A percentile compares a stretch with the other conserved stretches of the same genome.
phyloP scores from a whole-genome alignment of 2,797 vertebrate genomes.

The Xenops minutus region DNA sequence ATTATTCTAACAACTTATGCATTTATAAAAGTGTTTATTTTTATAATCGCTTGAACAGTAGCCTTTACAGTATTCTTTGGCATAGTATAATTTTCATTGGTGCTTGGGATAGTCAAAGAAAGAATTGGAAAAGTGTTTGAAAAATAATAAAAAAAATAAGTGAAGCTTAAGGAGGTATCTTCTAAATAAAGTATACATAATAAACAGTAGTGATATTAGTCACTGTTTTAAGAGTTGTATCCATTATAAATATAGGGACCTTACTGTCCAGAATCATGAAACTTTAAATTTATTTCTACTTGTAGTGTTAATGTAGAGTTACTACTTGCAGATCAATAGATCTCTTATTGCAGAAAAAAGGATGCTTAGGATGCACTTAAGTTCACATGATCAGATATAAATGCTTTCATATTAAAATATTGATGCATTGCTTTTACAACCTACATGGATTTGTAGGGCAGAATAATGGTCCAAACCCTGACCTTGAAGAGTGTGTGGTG shows the following conservation, averaged over 20 bases:
- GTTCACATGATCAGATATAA: not conserved
- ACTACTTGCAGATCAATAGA: not conserved
- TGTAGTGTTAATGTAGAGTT: not conserved
- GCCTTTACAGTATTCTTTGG: not conserved
- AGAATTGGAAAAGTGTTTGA: slow-evolving; percentile 3
- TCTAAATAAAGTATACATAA: not conserved
- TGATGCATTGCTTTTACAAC: not conserved
- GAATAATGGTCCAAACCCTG: not conserved
- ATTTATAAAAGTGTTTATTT: not conserved
- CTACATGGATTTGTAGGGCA: not conserved
- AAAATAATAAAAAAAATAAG: not conserved
- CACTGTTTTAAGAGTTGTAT: not conserved
- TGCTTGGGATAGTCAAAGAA: not conserved
- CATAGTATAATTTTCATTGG: not conserved
- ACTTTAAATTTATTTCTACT: not conserved
- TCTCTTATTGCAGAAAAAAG: not conserved
- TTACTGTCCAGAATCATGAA: not conserved
- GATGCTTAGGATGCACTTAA: not conserved
- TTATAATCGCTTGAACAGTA: not conserved
- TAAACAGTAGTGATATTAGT: not conserved
- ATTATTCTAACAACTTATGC: not conserved
- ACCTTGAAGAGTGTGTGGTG: not conserved
- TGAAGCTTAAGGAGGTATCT: not conserved
- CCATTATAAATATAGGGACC: not conserved
- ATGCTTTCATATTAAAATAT: not conserved